Conservation (phyloP, 2,888 invertebrate species). For the Lycophotia porphyrea region DNA sequence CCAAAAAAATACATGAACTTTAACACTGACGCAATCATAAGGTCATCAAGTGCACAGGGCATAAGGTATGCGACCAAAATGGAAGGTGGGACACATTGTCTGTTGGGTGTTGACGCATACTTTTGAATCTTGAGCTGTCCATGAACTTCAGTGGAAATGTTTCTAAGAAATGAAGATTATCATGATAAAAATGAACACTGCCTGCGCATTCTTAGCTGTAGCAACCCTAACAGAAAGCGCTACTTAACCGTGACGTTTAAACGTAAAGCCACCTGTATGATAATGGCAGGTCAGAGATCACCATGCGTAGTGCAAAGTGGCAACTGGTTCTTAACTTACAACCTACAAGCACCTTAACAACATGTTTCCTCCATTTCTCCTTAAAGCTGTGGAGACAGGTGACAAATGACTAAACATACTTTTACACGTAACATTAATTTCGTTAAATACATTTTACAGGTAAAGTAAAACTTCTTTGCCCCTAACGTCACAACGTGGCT, state of each 20-base stretch:
- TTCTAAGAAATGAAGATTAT: not conserved
- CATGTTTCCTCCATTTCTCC: constrained; percentile 20
- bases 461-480: too few relatives aligned
- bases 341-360: constrained; percentile 9
- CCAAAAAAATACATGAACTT: too few relatives aligned
- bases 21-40: too few relatives aligned
- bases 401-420: not conserved
- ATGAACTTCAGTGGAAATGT: not conserved
- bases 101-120: not conserved
- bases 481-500: too few relatives aligned
- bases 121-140: not conserved
- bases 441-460: too few relatives aligned
- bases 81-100: not conserved
- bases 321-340: constrained; percentile 23
- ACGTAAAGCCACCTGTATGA: constrained; percentile 16
- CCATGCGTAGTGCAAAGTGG: not conserved
- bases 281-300: constrained; percentile 44
- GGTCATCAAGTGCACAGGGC: not conserved
- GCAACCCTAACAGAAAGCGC: constrained; percentile 5
- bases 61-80: not conserved
- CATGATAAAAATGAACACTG: not conserved
- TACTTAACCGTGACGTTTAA: constrained; percentile 7
- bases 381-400: not conserved
- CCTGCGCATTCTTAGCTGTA: not conserved
- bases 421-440: not conserved